Base-by-base conservation (phyloP, 1,140 invertebrate species). In the Papilio dardanus region DNA sequence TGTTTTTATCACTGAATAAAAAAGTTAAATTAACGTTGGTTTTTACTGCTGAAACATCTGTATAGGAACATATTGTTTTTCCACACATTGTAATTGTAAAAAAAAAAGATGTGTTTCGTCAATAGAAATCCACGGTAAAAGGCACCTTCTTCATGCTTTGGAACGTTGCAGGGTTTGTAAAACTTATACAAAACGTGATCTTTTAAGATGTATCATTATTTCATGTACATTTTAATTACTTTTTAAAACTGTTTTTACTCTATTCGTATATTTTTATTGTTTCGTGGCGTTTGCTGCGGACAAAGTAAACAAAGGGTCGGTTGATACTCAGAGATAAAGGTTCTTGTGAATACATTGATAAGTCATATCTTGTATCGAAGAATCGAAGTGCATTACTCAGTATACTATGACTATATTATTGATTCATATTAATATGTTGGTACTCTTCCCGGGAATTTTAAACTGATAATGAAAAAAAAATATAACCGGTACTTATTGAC, bases 291-390 rank as follows among this genome's bases (percentile, higher is more conserved):
- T 50, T 50, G 40, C 24, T 71, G 16, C 31, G 24, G n/a, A 71
- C 24, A 46, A 71, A 46, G 31, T 50, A 71, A 71, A 71, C 40
- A 71, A 71, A 71, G 69, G 69, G 42, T 46, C 14, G 21, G 37
- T 71, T 71, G 37, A 46, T 71, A n/a, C 37, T 71, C 16, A 30
- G 14, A 46, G 69, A 71, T 71, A 71, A 71, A 50, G 42, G 40
- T 71, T 71, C 69, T 31, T 28, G 37, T 46, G 68, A 71, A 71
- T 50, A 50, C 21, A 16, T 46, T 50, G 69, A 71, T 71, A 71
- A 24, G 14, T 21, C 19, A 54, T 73, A 73, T 58, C 46, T 73
- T 21, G 46, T 46, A 58, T 73, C 46, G 46, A 73, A 73, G 46
- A 30, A 58, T 73, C 46, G 46, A 73, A 73, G 71, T 54, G 46